Conservation (phyloP, 2,888 invertebrate genomes). For the Pterostichus niger region DNA sequence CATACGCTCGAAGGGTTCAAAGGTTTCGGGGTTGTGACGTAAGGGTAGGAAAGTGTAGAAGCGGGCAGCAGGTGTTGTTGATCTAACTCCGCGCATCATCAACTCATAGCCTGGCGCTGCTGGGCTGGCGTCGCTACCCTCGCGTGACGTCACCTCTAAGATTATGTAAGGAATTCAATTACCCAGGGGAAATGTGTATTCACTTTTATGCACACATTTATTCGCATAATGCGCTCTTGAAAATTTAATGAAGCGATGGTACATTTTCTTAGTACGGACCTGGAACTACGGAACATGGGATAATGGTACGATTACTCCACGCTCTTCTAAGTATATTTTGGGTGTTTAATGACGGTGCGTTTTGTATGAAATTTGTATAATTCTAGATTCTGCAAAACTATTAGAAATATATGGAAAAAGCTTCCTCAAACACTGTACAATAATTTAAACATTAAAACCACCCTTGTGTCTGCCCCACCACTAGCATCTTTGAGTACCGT, state of each 20-base stretch:
- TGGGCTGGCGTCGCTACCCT: background rate
- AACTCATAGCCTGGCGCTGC: constrained; percentile 15
- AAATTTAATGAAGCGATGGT: constrained; percentile 64
- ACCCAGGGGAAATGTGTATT: constrained; percentile 62
- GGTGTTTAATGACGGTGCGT: constrained; percentile 25
- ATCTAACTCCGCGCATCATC: constrained; percentile 44
- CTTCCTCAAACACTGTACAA: too few relatives aligned
- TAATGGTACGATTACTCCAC: background rate
- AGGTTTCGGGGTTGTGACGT: too few relatives aligned
- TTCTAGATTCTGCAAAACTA: too few relatives aligned
- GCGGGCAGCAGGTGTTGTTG: constrained; percentile 45
- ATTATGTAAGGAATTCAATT: constrained; percentile 64
- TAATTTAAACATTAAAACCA: too few relatives aligned
- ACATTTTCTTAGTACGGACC: constrained; percentile 51
- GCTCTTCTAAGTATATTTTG: background rate
- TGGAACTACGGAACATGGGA: background rate
- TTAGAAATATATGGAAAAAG: too few relatives aligned
- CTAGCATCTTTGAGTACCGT: too few relatives aligned
- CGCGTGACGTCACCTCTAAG: constrained; percentile 42
- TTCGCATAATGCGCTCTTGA: constrained; percentile 60
- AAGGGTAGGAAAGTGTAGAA: background rate
- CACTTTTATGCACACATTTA: constrained; percentile 63
- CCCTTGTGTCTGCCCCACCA: too few relatives aligned
- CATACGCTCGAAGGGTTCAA: too few relatives aligned
- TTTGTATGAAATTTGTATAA: background rate